These are phyloP conservation scores for Columba guinea DNA, from an alignment of 2,797 vertebrate genomes.

Conservation along the genomic window DNA sequence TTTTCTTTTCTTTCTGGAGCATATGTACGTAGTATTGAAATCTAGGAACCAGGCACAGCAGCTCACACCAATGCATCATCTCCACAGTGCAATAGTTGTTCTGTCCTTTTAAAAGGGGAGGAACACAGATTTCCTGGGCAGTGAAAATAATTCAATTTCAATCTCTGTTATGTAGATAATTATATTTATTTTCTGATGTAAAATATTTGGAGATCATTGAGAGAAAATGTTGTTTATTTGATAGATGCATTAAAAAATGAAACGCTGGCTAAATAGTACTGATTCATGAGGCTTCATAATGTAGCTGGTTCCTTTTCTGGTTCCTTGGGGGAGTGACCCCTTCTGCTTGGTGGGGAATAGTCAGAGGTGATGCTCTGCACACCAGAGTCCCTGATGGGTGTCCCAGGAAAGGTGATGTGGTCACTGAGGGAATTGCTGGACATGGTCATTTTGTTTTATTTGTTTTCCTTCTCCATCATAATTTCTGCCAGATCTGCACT, in stretches of 20 bases:
- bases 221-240: background rate
- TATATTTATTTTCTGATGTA: slow-evolving; percentile 15
- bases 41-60: background rate
- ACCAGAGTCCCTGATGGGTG: background rate
- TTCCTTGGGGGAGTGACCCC: background rate
- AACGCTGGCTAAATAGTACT: background rate
- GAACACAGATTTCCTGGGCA: slow-evolving; percentile 6
- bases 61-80: background rate
- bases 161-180: background rate
- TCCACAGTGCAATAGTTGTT: background rate
- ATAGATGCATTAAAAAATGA: background rate
- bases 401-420: background rate
- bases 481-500: background rate
- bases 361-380: background rate
- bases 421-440: background rate
- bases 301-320: background rate
- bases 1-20: background rate
- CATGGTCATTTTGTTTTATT: background rate
- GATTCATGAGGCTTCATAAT: background rate
- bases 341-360: background rate
- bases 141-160: background rate
- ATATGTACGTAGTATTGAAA: background rate
- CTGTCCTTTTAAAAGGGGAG: background rate
- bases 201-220: slow-evolving; percentile 16
- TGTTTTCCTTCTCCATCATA: background rate